Evolutionary conservation across 2,888 invertebrate species (phyloP).

Genomic region (Romanomermis culicivorax): DNA sequence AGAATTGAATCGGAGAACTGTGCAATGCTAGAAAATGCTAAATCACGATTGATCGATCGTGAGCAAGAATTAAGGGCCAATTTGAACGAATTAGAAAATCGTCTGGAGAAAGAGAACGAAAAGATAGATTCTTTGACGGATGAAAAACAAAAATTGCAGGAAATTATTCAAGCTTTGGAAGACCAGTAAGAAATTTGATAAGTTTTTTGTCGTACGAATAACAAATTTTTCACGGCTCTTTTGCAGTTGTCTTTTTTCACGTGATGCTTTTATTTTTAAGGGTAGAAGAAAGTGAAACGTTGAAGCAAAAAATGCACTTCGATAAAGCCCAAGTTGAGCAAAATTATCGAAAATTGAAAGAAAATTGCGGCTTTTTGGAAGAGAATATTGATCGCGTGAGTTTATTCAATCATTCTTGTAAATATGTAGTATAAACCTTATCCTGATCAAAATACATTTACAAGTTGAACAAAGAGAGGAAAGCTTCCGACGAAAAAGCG

Average conservation of each 20-base stretch:
- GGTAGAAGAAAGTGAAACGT: slow-evolving; percentile 87
- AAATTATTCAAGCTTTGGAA: slow-evolving; percentile 68
- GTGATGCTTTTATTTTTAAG: slow-evolving; percentile 32
- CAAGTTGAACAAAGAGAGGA: too few relatives aligned
- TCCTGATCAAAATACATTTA: too few relatives aligned
- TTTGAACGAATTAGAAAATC: slow-evolving; percentile 8
- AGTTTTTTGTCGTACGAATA: neutral
- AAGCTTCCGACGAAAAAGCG: too few relatives aligned
- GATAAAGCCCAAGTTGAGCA: neutral
- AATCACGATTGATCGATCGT: slow-evolving; percentile 40
- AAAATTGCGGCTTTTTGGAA: neutral
- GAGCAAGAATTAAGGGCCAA: slow-evolving; percentile 66
- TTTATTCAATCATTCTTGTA: too few relatives aligned
- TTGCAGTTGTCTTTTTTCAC: too few relatives aligned
- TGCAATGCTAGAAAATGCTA: slow-evolving; percentile 67
- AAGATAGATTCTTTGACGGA: slow-evolving; percentile 49
- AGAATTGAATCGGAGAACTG: slow-evolving; percentile 86
- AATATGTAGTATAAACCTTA: too few relatives aligned
- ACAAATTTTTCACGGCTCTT: too few relatives aligned
- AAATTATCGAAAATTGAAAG: neutral
- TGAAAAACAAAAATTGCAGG: slow-evolving; percentile 83
- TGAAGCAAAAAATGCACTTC: slow-evolving; percentile 28
- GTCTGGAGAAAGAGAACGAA: slow-evolving; percentile 74
- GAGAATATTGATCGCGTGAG: neutral
- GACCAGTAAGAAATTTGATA: slow-evolving; percentile 39